These are phyloP conservation scores for Halichoerus grypus DNA, from an alignment of 2,113 vertebrate species.

Conservation along the genomic window DNA sequence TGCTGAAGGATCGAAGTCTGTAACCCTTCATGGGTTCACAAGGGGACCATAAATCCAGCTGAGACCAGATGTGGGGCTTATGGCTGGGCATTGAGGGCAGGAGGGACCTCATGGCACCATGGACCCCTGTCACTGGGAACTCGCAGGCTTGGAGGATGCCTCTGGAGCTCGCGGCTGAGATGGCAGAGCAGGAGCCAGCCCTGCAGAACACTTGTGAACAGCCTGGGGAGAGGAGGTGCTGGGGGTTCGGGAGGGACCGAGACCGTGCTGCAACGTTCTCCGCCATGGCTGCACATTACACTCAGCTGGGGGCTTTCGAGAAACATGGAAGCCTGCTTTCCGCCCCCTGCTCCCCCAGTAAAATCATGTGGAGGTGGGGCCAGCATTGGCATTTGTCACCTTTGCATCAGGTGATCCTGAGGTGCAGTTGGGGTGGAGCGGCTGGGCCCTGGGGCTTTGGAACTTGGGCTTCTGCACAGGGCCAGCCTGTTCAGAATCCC, in stretches of 20 bases:
- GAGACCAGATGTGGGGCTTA: background rate
- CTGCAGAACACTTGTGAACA: background rate
- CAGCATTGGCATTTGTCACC: background rate
- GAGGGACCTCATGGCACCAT: background rate
- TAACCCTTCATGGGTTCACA: background rate
- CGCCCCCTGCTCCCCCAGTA: too few species aligned
- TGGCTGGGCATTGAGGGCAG: background rate
- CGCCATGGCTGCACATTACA: background rate
- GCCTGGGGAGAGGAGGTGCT: background rate
- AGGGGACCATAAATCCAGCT: accelerated
- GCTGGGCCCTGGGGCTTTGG: background rate
- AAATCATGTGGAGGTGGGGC: background rate
- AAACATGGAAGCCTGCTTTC: background rate
- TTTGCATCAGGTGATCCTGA: background rate
- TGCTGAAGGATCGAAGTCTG: background rate
- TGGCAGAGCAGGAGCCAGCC: background rate
- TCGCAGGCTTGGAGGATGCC: background rate
- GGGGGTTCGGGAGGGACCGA: accelerated
- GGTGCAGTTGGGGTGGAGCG: background rate
- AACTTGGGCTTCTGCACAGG: background rate
- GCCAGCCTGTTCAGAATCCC: background rate
- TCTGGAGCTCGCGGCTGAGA: background rate
- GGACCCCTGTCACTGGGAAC: background rate
- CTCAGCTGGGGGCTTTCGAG: background rate
- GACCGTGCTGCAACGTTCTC: background rate